These are phyloP conservation scores for Drosophila paranaensis DNA, from an alignment of 2,888 invertebrate genomes.

Conservation along the genomic window DNA sequence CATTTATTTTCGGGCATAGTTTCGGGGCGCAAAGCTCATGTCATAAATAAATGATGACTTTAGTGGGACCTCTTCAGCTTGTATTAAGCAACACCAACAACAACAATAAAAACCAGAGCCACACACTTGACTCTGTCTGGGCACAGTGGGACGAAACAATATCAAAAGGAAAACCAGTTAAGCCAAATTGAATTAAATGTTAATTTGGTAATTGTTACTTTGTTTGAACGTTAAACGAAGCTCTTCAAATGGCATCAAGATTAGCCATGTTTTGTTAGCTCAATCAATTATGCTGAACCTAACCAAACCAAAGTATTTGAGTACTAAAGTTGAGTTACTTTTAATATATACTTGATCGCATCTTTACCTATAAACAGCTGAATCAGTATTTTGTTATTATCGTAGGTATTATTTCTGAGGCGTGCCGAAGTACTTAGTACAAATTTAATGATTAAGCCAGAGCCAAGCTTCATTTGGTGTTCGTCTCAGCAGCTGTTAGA, in stretches of 20 bases:
- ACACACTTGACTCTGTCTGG: constrained; percentile 51
- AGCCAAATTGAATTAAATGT: constrained; percentile 42
- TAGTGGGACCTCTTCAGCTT: constrained; percentile 44
- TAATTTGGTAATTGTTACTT: constrained; percentile 38
- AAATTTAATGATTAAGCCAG: background rate
- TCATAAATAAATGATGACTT: constrained; percentile 80
- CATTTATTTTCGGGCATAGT: constrained; percentile 66
- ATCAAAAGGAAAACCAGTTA: constrained; percentile 5
- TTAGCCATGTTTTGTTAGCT: background rate
- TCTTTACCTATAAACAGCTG: background rate
- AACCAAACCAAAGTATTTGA: background rate
- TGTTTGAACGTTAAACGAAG: background rate
- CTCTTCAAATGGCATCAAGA: constrained; percentile 18
- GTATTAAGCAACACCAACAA: constrained; percentile 28
- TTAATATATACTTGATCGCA: background rate
- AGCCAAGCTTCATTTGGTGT: background rate
- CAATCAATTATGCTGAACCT: background rate
- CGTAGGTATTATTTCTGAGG: background rate
- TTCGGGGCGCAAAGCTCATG: constrained; percentile 71
- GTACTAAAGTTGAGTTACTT: background rate
- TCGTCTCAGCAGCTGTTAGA: background rate
- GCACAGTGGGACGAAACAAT: constrained; percentile 35
- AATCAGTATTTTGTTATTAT: background rate
- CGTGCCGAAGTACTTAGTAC: background rate
- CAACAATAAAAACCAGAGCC: constrained; percentile 26